Evolutionary conservation across 2,113 vertebrate genomes (phyloP).

Genomic region (Bagarius yarrelli): DNA sequence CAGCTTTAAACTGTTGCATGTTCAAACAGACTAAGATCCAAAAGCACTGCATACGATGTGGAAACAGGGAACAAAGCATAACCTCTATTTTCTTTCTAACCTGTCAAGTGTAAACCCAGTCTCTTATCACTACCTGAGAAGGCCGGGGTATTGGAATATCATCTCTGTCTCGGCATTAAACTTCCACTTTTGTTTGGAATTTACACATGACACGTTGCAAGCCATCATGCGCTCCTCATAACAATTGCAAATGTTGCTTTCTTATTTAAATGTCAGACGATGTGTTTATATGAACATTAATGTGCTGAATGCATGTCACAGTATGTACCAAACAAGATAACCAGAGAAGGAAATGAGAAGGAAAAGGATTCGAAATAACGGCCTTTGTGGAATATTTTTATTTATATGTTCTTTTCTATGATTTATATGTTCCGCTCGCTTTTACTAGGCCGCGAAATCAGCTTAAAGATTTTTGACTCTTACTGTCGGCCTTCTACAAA

Average conservation of each 20-base stretch:
- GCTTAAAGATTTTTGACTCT: no score
- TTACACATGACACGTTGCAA: slow-evolving; percentile 20
- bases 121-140: slow-evolving; percentile 59
- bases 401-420: no score
- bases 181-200: slow-evolving; percentile 40
- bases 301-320: slow-evolving; percentile 6
- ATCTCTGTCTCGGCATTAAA: slow-evolving; percentile 51
- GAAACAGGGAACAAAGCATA: slow-evolving; percentile 66
- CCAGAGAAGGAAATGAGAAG: background rate
- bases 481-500: no score
- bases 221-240: slow-evolving; percentile 25
- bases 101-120: slow-evolving; percentile 64
- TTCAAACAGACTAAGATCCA: slow-evolving; percentile 65
- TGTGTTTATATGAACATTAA: slow-evolving; percentile 41
- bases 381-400: no score
- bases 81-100: slow-evolving; percentile 59
- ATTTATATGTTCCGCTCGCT: no score
- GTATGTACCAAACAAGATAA: background rate
- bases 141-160: slow-evolving; percentile 51
- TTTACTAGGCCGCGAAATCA: no score
- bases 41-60: slow-evolving; percentile 59
- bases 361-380: background rate
- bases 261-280: slow-evolving; percentile 6
- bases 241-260: slow-evolving; percentile 45
- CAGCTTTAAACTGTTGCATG: slow-evolving; percentile 65